Evolutionary conservation across 2,797 vertebrate genomes (phyloP).

Genomic region (Falco peregrinus): DNA sequence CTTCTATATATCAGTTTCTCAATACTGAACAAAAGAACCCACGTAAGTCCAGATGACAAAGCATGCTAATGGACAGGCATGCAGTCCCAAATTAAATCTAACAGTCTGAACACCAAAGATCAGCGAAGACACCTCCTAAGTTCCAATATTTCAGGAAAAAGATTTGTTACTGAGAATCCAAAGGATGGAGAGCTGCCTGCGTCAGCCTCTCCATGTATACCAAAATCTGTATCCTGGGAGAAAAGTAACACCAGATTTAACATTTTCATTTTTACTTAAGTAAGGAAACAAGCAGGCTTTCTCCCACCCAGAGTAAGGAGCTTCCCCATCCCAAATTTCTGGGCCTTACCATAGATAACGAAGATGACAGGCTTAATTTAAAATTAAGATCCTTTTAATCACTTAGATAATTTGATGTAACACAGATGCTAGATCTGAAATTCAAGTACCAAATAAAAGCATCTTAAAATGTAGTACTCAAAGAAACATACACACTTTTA

Average conservation of each 20-base stretch:
- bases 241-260: background rate
- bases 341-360: background rate
- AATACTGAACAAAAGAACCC: background rate
- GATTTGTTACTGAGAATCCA: background rate
- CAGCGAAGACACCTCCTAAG: background rate
- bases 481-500: background rate
- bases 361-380: background rate
- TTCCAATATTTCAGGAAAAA: background rate
- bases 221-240: background rate
- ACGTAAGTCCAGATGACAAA: accelerated
- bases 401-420: background rate
- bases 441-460: background rate
- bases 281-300: background rate
- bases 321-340: background rate
- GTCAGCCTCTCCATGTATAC: background rate
- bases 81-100: background rate
- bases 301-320: background rate
- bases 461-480: background rate
- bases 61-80: background rate
- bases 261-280: background rate
- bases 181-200: background rate
- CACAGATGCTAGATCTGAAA: background rate
- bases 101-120: background rate
- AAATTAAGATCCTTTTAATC: background rate
- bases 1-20: background rate